These are phyloP conservation scores for Mesoligia furuncula DNA, from an alignment of 2,888 invertebrate species.

Conservation along the genomic window DNA sequence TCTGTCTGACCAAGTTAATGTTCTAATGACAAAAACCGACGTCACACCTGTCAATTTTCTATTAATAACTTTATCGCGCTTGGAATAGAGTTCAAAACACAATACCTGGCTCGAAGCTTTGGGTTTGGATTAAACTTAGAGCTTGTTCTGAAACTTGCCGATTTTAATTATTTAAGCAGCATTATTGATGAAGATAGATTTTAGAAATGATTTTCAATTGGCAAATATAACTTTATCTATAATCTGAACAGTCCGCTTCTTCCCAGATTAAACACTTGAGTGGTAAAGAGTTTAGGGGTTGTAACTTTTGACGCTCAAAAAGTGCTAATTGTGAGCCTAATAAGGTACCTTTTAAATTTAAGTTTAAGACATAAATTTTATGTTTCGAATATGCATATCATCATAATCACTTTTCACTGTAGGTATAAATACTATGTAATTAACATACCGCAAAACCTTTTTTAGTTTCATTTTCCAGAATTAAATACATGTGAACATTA, in stretches of 20 bases:
- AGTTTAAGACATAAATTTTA: background rate
- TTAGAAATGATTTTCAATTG: background rate
- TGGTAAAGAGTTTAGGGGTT: background rate
- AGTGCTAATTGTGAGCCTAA: background rate
- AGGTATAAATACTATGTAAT: background rate
- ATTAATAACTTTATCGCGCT: background rate
- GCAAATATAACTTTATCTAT: background rate
- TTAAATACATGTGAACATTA: slow-evolving; percentile 66
- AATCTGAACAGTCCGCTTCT: background rate
- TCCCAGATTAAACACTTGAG: background rate
- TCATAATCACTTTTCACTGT: background rate
- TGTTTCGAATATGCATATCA: background rate
- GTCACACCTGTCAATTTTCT: background rate
- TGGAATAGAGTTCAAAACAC: background rate
- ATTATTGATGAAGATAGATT: background rate
- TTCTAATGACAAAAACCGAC: background rate
- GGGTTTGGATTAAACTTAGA: background rate
- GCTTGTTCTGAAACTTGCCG: background rate
- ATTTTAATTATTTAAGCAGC: background rate
- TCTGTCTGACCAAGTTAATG: background rate
- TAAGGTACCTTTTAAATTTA: background rate
- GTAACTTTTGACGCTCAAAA: background rate
- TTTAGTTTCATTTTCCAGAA: slow-evolving; percentile 38
- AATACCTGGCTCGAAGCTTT: background rate
- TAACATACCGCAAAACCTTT: background rate